Evolutionary conservation across 1,140 invertebrate genomes (phyloP), one percentile per base, ranked within the genome.

Genomic region (Rhopalosiphum padi): DNA sequence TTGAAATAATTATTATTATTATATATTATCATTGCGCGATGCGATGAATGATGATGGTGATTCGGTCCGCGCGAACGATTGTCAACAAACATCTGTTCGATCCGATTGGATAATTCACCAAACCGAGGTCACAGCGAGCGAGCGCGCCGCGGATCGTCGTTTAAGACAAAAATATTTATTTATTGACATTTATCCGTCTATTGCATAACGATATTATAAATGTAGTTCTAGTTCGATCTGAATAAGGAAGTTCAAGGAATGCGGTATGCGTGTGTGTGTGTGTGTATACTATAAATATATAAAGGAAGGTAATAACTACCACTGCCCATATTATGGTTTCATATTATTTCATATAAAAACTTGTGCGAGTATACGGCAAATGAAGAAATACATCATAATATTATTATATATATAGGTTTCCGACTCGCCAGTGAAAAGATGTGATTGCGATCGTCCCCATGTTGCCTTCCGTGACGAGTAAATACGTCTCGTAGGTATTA

Each of bases 211-310:
- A 55, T 55, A 18, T 77, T 5, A 0, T n/a, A 37, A n/a, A n/a
- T n/a, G n/a, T 37, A n/a, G 5, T n/a, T 18, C 30, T 77, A 30
- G n/a, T 77, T 21, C 60, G 60, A 77, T 77, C 60, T 77, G 60
- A 77, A 77, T 77, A 77, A n/a, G 60, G 30, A n/a, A 30, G 60
- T 77, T 77, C n/a, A 77, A 77, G 15, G 30, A 77, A 77, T 35
- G 25, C 30, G 25, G 25, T n/a, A 11, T n/a, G n/a, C 1, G 8
- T 1, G 2, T n/a, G 30, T n/a, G n/a, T 1, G 2, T n/a, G 1
- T 41, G 41, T 41, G 41, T 41, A 41, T 41, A 41, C 41, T 41
- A 41, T 41, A 41, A 41, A 41, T 11, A 4, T n/a, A n/a, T n/a
- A n/a, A 48, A 51, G 48, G 48, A 51, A 51, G 15, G 41, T 41